Evolutionary conservation across 2,113 vertebrate species (phyloP).

Genomic region (Xiphias gladius): DNA sequence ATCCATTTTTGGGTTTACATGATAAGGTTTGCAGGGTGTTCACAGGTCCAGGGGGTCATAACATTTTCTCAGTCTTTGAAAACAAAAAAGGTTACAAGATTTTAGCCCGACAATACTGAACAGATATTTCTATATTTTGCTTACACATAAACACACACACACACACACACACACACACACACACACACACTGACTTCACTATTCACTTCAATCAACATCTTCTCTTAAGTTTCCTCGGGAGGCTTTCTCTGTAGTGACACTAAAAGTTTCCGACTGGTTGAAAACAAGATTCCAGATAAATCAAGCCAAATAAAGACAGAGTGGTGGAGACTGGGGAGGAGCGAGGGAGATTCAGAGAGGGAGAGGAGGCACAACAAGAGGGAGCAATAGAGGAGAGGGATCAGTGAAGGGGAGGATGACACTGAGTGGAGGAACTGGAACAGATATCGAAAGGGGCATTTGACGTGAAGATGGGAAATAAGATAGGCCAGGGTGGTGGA

Average conservation of each 20-base stretch:
- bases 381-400: too few species aligned
- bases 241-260: slow-evolving; percentile 23
- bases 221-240: background rate
- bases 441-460: slow-evolving; percentile 21
- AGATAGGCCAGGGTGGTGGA: slow-evolving; percentile 42
- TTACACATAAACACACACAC: slow-evolving; percentile 18
- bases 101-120: slow-evolving; percentile 10
- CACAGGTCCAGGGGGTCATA: background rate
- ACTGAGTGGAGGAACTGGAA: slow-evolving; percentile 4
- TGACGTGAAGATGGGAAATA: slow-evolving; percentile 28
- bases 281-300: slow-evolving; percentile 53
- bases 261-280: slow-evolving; percentile 35
- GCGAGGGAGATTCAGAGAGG: background rate
- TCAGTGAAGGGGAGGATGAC: background rate
- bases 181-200: slow-evolving; percentile 27
- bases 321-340: background rate
- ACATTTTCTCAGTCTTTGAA: slow-evolving; percentile 21
- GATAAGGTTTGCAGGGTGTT: slow-evolving; percentile 10
- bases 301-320: slow-evolving; percentile 42
- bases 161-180: slow-evolving; percentile 14
- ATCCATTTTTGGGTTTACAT: slow-evolving; percentile 26
- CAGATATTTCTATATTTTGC: background rate
- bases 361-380: slow-evolving; percentile 1
- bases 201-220: slow-evolving; percentile 33
- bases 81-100: slow-evolving; percentile 8